phyloP scores from a whole-genome alignment of 2,888 invertebrate genomes.

The Cerceris rybyensis region DNA sequence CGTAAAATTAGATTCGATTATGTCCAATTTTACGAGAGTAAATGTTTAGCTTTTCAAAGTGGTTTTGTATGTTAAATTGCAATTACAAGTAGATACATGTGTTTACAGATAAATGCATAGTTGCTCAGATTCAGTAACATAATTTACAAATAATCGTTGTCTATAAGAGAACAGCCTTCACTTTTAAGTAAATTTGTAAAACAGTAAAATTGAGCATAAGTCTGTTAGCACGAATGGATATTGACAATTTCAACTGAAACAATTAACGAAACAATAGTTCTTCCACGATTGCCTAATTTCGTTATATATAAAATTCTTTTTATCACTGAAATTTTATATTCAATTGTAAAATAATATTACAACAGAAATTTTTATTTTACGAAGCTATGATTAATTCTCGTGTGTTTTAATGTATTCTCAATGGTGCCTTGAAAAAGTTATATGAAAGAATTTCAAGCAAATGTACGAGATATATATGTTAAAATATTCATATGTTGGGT shows the following conservation, averaged over 20 bases:
- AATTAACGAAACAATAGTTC: constrained; percentile 22
- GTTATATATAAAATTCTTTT: constrained; percentile 11
- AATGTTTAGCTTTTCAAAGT: constrained; percentile 31
- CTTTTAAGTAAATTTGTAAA: constrained; percentile 17
- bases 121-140: constrained; percentile 16
- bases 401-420: constrained; percentile 45
- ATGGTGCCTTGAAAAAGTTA: constrained; percentile 57
- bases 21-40: constrained; percentile 38
- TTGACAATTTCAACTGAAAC: constrained; percentile 1
- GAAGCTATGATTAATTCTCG: constrained; percentile 24
- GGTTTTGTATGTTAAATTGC: constrained; percentile 1
- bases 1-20: constrained; percentile 72
- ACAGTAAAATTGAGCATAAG: constrained; percentile 13
- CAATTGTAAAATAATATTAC: constrained; percentile 12
- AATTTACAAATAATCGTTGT: constrained; percentile 8
- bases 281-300: constrained; percentile 40
- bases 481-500: constrained; percentile 25
- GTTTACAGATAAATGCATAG: constrained; percentile 10
- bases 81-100: constrained; percentile 3
- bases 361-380: constrained; percentile 25
- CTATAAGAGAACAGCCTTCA: background rate
- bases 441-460: constrained; percentile 38
- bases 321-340: background rate
- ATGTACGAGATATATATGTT: constrained; percentile 32
- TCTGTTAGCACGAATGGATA: constrained; percentile 35